Evolutionary conservation across 2,888 invertebrate species (phyloP).

Genomic region (Heteropelma amictum): DNA sequence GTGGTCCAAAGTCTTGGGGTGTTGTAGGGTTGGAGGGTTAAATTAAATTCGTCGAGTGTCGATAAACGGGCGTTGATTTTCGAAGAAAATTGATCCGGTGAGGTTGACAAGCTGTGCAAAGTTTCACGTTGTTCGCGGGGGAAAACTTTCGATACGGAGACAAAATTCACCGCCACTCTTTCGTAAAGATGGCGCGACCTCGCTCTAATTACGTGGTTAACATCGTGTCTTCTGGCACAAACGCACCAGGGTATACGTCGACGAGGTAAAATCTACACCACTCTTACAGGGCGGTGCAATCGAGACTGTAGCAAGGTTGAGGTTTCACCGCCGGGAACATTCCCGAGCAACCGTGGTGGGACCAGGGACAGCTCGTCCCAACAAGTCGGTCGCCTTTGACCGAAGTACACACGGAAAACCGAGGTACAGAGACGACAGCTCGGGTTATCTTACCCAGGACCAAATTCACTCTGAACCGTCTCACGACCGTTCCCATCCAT

Average conservation of each 20-base stretch:
- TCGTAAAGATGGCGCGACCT: conserved; percentile 17
- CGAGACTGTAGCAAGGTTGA: neutral
- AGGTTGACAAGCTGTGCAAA: too few species aligned
- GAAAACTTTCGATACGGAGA: neutral
- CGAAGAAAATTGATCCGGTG: too few species aligned
- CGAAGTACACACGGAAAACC: conserved; percentile 6
- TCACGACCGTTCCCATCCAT: neutral
- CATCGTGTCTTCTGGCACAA: conserved; percentile 9
- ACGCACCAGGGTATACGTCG: neutral
- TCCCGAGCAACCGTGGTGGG: conserved; percentile 1
- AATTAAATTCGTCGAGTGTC: too few species aligned
- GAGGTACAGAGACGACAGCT: conserved; percentile 3
- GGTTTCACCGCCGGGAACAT: conserved; percentile 28
- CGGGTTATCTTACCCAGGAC: conserved; percentile 34
- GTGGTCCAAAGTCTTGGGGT: too few species aligned
- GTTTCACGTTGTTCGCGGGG: too few species aligned
- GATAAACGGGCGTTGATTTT: too few species aligned
- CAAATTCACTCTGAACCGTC: conserved; percentile 33
- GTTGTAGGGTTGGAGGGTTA: too few species aligned
- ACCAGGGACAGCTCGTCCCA: conserved; percentile 20
- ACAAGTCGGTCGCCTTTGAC: conserved; percentile 49
- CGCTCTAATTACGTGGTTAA: conserved; percentile 21
- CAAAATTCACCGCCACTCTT: conserved; percentile 40
- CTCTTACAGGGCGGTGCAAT: conserved; percentile 6
- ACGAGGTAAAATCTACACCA: conserved; percentile 18